Conservation (phyloP, 1,140 invertebrate genomes). For the Zeugodacus cucurbitae region DNA sequence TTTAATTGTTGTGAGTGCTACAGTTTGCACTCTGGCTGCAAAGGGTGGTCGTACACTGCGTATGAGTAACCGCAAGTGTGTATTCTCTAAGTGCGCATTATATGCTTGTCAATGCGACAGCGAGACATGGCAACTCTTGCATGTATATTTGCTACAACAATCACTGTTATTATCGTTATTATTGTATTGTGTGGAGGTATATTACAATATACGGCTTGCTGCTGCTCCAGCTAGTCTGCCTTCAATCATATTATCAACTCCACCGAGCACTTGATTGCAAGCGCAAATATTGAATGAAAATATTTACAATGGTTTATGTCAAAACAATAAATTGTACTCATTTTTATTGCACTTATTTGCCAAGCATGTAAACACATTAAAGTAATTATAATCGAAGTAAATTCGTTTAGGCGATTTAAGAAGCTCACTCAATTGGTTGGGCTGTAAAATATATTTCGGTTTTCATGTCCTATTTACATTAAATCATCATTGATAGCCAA, state of each 20-base stretch:
- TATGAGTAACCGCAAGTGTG: constrained; percentile 5
- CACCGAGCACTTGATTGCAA: not conserved
- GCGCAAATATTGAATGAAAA: not conserved
- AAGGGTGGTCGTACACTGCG: not conserved
- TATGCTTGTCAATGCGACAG: not conserved
- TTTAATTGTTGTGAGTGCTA: not conserved
- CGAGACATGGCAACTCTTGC: not conserved
- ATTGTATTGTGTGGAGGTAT: not conserved
- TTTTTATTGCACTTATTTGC: not conserved
- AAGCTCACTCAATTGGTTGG: not conserved
- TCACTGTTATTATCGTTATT: not conserved
- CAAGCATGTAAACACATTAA: not conserved
- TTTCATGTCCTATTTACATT: too few relatives aligned
- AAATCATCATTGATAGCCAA: too few relatives aligned
- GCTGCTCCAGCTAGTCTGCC: not conserved
- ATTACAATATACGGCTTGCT: not conserved
- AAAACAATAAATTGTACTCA: not conserved
- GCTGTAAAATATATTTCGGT: too few relatives aligned
- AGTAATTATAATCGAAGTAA: not conserved
- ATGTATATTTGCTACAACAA: too few relatives aligned
- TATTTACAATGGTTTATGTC: not conserved
- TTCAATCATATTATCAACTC: not conserved
- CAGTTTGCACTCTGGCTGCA: not conserved
- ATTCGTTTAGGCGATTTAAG: not conserved
- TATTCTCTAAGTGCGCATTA: not conserved